Evolutionary conservation across 2,888 invertebrate species (phyloP).

Genomic region (Hydraecia micacea): DNA sequence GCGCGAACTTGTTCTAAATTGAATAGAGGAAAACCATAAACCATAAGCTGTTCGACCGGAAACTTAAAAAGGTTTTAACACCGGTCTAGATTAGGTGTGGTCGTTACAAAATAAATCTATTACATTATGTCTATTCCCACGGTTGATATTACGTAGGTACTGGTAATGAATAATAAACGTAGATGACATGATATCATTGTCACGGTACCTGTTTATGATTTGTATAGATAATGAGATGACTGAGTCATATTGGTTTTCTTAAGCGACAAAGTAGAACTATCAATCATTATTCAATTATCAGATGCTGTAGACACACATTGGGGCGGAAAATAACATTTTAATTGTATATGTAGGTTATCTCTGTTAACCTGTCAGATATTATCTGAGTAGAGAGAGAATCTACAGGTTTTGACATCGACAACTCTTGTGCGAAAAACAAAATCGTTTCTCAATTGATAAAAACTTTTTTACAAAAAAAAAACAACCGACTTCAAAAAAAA

Average conservation of each 20-base stretch:
- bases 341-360: not conserved
- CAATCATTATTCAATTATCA: constrained; percentile 5
- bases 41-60: constrained; percentile 31
- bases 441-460: not conserved
- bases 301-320: not conserved
- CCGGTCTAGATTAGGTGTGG: constrained; percentile 47
- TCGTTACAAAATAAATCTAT: constrained; percentile 25
- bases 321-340: not conserved
- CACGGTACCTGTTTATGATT: constrained; percentile 35
- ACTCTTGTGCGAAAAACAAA: not conserved
- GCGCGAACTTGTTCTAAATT: constrained; percentile 42
- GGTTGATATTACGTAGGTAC: constrained; percentile 39
- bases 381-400: too few relatives aligned
- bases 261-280: constrained; percentile 6
- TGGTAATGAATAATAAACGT: constrained; percentile 54
- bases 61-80: constrained; percentile 54
- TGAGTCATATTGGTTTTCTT: constrained; percentile 52
- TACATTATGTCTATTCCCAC: constrained; percentile 48
- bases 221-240: constrained; percentile 37
- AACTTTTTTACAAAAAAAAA: too few relatives aligned
- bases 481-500: too few relatives aligned
- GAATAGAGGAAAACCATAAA: constrained; percentile 57
- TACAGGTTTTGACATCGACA: not conserved
- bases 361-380: not conserved
- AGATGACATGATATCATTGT: constrained; percentile 60